Evolutionary conservation across 1,140 invertebrate genomes (phyloP).

Genomic region (Phymorhynchus buccinoides): DNA sequence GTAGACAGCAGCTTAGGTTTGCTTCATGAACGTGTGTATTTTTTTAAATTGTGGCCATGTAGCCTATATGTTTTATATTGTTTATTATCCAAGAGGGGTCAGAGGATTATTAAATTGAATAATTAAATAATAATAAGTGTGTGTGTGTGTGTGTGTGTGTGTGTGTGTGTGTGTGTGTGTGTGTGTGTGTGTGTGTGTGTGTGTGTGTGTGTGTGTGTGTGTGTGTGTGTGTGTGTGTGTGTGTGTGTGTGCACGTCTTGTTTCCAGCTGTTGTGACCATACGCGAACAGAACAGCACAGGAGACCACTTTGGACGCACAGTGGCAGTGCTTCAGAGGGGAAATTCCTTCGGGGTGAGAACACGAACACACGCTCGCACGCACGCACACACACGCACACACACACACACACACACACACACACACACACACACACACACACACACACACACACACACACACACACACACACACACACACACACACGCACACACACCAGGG

Average conservation of each 20-base stretch:
- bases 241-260: background rate
- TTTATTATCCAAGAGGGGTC: too few relatives aligned
- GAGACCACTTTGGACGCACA: constrained; percentile 58
- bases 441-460: constrained; percentile 10
- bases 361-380: background rate
- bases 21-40: too few relatives aligned
- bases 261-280: constrained; percentile 67
- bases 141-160: background rate
- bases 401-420: background rate
- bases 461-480: constrained; percentile 13
- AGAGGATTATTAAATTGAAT: too few relatives aligned
- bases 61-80: too few relatives aligned
- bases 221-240: constrained; percentile 6
- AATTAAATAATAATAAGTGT: too few relatives aligned
- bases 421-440: constrained; percentile 1
- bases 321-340: constrained; percentile 67
- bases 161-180: constrained; percentile 10
- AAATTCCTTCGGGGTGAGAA: constrained; percentile 70
- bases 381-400: background rate
- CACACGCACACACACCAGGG: constrained; percentile 6
- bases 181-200: constrained; percentile 25
- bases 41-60: too few relatives aligned
- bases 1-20: too few relatives aligned
- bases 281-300: constrained; percentile 63
- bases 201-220: constrained; percentile 22